A percentile compares a stretch with the other conserved stretches of the same genome.
phyloP scores from a whole-genome alignment of 1,140 invertebrate species.

The Acromyrmex heyeri region DNA sequence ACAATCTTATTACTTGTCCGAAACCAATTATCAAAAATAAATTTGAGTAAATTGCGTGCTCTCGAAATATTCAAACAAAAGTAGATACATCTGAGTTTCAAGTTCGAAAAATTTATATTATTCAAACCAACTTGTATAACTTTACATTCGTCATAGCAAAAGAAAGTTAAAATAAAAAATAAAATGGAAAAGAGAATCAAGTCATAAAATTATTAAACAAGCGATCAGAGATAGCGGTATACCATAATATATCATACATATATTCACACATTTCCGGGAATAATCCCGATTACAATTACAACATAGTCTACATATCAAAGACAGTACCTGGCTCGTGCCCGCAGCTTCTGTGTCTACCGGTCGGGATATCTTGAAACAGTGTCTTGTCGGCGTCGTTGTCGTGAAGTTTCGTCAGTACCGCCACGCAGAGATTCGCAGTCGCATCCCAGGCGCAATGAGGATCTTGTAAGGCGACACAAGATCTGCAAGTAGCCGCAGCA shows the following conservation, averaged over 20 bases:
- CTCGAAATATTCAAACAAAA: slow-evolving; percentile 15
- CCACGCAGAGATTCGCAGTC: slow-evolving; percentile 91
- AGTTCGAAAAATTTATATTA: background rate
- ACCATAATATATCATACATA: background rate
- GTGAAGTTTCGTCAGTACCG: slow-evolving; percentile 89
- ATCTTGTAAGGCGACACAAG: slow-evolving; percentile 97
- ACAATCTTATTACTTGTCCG: background rate
- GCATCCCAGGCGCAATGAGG: slow-evolving; percentile 99
- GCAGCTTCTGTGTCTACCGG: slow-evolving; percentile 90
- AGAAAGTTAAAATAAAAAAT: background rate
- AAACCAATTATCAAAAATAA: slow-evolving; percentile 3
- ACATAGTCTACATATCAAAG: background rate
- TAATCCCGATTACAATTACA: background rate
- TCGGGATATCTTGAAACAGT: slow-evolving; percentile 91
- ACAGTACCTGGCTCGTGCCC: slow-evolving; percentile 86
- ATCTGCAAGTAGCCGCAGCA: slow-evolving; percentile 88
- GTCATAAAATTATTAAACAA: slow-evolving; percentile 32
- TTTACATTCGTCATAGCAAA: background rate
- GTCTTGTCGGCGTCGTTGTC: slow-evolving; percentile 89
- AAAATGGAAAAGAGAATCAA: slow-evolving; percentile 61
- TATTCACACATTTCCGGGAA: slow-evolving; percentile 3
- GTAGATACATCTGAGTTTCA: background rate
- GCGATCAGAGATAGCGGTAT: background rate
- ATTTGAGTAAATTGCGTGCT: background rate
- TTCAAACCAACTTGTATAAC: background rate